phyloP scores from a whole-genome alignment of 2,113 vertebrate genomes.

The Andinoacara biseriatus region DNA sequence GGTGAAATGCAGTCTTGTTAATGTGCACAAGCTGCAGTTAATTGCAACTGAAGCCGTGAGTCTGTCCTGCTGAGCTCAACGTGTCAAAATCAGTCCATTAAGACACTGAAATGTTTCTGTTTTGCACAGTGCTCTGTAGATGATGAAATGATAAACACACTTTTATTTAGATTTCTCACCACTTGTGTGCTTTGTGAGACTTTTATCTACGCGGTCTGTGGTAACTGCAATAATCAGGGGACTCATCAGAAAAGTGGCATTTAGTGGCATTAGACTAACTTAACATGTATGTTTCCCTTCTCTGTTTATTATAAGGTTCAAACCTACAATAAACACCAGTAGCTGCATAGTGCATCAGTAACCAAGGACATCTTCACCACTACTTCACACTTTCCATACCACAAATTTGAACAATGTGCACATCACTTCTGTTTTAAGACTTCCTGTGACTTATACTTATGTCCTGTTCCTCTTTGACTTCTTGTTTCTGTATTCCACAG shows the following conservation, averaged over 20 bases:
- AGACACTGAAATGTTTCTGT: slow-evolving; percentile 45
- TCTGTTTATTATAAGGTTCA: background rate
- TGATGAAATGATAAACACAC: slow-evolving; percentile 24
- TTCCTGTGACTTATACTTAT: background rate
- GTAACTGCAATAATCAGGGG: background rate
- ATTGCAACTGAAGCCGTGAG: slow-evolving; percentile 32
- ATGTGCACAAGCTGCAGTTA: slow-evolving; percentile 51
- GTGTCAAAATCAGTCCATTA: slow-evolving; percentile 53
- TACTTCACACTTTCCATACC: background rate
- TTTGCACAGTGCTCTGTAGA: slow-evolving; percentile 36
- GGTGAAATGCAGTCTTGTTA: slow-evolving; percentile 24
- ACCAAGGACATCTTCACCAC: background rate
- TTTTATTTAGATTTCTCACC: slow-evolving; percentile 16
- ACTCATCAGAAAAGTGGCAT: slow-evolving; percentile 2
- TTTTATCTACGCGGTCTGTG: background rate
- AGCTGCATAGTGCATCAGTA: slow-evolving; percentile 36
- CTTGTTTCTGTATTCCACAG: slow-evolving; percentile 30
- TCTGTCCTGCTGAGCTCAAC: slow-evolving; percentile 57
- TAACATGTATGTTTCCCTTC: background rate
- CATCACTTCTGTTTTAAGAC: slow-evolving; percentile 44
- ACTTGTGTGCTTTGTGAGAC: slow-evolving; percentile 49
- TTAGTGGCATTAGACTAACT: background rate
- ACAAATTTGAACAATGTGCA: background rate
- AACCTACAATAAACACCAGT: slow-evolving; percentile 14
- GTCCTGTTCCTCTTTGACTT: slow-evolving; percentile 30